Evolutionary conservation across 1,140 invertebrate species (phyloP), one percentile per base, ranked within the genome.

Genomic region (Melipona quadrifasciata): DNA sequence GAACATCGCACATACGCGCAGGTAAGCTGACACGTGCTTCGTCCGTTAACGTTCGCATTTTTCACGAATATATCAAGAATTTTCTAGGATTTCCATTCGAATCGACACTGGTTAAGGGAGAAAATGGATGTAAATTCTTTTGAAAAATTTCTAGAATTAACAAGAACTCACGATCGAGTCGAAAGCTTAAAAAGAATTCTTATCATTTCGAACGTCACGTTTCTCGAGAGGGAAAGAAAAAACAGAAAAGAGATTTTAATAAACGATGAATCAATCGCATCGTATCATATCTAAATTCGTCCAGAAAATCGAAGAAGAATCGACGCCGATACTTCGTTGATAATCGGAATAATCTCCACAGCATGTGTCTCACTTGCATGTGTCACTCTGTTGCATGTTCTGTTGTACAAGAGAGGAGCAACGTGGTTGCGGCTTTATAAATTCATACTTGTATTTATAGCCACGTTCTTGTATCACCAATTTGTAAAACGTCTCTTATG

Each of bases 1-100:
- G 94, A 98, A 98, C 93, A 96, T 98, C 75, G 97, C 97, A 61
- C 97, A 97, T 91, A 98, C 97, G 1, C 95, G 96, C 82, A 95
- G 94, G 94, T 95, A 84, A 94, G 93, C 91, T 24, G 19, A 65
- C 5, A 67, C 27, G 12, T n/a, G 0, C 47, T 16, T 14, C 31
- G 53, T 14, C 21, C 53, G 55, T 72, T 19, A 84, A 79, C 16
- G 21, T 61, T 70, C 1, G 2, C 19, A 55, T 57, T 81, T n/a
- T 31, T 55, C 19, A 12, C 5, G 24, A 51, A 31, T 74, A 65
- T 53, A 31, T n/a, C 11, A 67, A 31, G 27, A 68, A 58, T 70
- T 51, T 78, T 51, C 64, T 53, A 70, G 75, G 53, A 78, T 27
- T 70, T 14, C 27, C 61, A 39, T n/a, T 68, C 31, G 53, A 47